Percentiles rank a stretch among this genome's conserved stretches.
phyloP scores from a whole-genome alignment of 1,140 invertebrate species.

The Capitella teleta region DNA sequence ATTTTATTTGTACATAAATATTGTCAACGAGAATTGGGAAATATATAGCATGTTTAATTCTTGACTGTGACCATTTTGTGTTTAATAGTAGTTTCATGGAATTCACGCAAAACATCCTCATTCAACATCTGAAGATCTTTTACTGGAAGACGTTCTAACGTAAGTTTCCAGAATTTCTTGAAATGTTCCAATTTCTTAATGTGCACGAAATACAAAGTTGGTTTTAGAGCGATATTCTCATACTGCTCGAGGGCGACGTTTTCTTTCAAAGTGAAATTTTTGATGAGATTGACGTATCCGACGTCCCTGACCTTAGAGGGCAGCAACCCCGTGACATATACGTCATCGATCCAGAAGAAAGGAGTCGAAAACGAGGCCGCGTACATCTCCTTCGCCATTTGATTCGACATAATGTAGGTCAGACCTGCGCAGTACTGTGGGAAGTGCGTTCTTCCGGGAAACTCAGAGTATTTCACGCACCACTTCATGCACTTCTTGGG shows the following conservation, averaged over 20 bases:
- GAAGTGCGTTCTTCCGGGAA: constrained; percentile 13
- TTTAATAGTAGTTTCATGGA: no score
- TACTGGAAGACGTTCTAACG: background rate
- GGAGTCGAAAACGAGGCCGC: constrained; percentile 28
- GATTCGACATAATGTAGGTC: constrained; percentile 16
- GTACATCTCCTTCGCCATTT: constrained; percentile 22
- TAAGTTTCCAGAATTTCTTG: background rate
- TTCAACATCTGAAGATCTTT: no score
- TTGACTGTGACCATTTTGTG: no score
- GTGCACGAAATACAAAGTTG: background rate
- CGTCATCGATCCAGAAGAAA: constrained; percentile 48
- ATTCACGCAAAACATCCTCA: no score
- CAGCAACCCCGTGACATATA: constrained; percentile 46
- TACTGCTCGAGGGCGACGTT: background rate
- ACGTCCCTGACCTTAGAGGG: constrained; percentile 13
- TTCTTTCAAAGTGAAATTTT: background rate
- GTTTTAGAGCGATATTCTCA: background rate
- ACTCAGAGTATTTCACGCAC: constrained; percentile 17
- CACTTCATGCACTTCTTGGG: constrained; percentile 15
- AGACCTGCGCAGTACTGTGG: constrained; percentile 23
- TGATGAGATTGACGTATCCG: background rate
- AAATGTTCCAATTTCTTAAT: background rate
- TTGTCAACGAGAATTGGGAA: no score
- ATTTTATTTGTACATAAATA: no score
- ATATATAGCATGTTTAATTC: no score